Base-by-base conservation (phyloP, 2,888 invertebrate species). In the Pelosia muscerda region DNA sequence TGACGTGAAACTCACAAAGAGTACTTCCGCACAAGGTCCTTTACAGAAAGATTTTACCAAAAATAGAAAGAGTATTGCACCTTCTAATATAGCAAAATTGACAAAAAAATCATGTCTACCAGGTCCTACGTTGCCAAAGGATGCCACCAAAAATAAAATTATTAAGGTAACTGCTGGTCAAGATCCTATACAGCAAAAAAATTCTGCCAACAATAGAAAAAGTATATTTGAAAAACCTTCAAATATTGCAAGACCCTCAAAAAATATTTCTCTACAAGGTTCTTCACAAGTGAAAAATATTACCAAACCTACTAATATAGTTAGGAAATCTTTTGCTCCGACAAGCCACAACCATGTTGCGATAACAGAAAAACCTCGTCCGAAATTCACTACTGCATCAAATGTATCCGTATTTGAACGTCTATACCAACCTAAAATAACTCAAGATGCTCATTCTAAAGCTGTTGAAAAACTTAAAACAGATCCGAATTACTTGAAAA, bases 341-440 rank as follows among this genome's bases (percentile, higher is more conserved):
- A 26, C 68, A 3, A 77, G 69, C 28, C 66, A 84, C 23, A 86
- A 85, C 72, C 86, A 83, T 63, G 63, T 85, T 10, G 84, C 82
- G 0, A 71, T 72, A 2, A 75, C 80, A 0, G 77, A 80, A 19
- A 81, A 72, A 60, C 68, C 63, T n/a, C 84, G 78, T 56, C 70
- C 76, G 0, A 79, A 77, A 54, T 70, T 82, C 4, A 64, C n/a
- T 15, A 6, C 26, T 2, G 3, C 42, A 42, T 25, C 76, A 4
- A 76, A 82, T 23, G 86, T 90, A 76, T 90, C 93, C 0, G 94
- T 94, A 0, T 94, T 94, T 60, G 94, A 94, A 23, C 81, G 94
- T 31, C 75, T 94, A 0, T 94, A 93, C 68, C 92, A 93, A 73
- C 92, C 92, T 0, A 94, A 92, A 81, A 26, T 68, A 0, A 72